phyloP scores from a whole-genome alignment of 2,797 vertebrate genomes.

The Melanotaenia pygmaea region DNA sequence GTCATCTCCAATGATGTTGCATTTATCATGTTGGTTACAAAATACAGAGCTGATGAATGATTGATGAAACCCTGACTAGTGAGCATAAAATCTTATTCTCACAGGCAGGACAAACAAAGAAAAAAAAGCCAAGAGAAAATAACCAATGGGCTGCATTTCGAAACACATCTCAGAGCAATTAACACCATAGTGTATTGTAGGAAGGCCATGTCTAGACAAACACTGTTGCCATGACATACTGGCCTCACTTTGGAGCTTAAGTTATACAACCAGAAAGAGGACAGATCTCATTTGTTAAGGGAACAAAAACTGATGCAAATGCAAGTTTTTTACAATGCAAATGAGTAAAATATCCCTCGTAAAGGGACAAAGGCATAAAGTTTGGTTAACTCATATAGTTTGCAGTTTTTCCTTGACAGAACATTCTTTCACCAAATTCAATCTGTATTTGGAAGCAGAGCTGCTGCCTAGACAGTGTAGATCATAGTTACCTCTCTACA shows the following conservation, averaged over 20 bases:
- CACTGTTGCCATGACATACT: slow-evolving; percentile 19
- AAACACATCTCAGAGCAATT: slow-evolving; percentile 37
- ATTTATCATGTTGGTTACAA: slow-evolving; percentile 35
- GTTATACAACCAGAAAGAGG: slow-evolving; percentile 16
- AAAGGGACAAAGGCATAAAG: neutral
- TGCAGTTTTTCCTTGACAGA: neutral
- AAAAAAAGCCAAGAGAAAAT: slow-evolving; percentile 34
- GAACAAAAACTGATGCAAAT: neutral
- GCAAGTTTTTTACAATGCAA: neutral
- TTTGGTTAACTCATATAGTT: neutral
- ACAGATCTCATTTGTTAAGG: slow-evolving; percentile 1
- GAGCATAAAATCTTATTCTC: slow-evolving; percentile 43
- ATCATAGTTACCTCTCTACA: too few species aligned
- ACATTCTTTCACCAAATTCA: neutral
- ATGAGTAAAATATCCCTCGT: neutral
- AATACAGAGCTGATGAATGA: slow-evolving; percentile 58
- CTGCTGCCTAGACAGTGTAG: neutral
- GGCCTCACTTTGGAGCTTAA: slow-evolving; percentile 20
- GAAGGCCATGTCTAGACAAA: slow-evolving; percentile 36
- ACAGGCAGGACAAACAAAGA: slow-evolving; percentile 30
- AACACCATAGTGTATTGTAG: slow-evolving; percentile 32
- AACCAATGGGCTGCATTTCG: slow-evolving; percentile 30
- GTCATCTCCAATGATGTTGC: slow-evolving; percentile 22
- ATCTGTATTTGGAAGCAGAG: neutral
- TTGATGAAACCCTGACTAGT: slow-evolving; percentile 51